Conservation (phyloP, 2,113 vertebrate species). For the Halichoeres trimaculatus region DNA sequence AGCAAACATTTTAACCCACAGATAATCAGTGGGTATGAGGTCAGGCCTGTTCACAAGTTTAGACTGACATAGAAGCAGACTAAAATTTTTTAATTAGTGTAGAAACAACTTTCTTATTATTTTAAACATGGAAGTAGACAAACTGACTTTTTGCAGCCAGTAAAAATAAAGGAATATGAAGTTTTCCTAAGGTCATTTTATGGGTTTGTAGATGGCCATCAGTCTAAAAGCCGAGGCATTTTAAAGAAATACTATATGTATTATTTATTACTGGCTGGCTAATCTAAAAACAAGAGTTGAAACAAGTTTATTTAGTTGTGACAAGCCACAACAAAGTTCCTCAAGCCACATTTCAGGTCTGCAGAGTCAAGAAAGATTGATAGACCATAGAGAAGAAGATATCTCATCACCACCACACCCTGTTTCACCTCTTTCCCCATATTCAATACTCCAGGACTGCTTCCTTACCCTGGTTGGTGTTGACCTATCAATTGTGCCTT, state of each 20-base stretch:
- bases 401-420: not conserved
- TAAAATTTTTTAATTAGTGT: too few species aligned
- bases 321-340: too few species aligned
- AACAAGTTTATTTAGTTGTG: too few species aligned
- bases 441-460: not conserved
- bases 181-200: too few species aligned
- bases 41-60: not conserved
- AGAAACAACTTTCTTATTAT: too few species aligned
- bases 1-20: not conserved
- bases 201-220: too few species aligned
- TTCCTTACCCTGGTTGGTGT: conserved; percentile 78
- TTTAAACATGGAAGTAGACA: not conserved
- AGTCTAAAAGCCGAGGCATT: too few species aligned
- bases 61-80: too few species aligned
- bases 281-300: too few species aligned
- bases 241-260: too few species aligned
- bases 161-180: not conserved
- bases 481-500: conserved; percentile 56
- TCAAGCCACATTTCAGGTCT: not conserved
- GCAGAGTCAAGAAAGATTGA: not conserved
- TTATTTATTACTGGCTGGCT: too few species aligned
- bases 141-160: too few species aligned
- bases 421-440: not conserved
- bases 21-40: not conserved
- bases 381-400: not conserved